Percentiles rank a stretch among this genome's conserved stretches.
Evolutionary conservation across 2,113 vertebrate genomes (phyloP).

Genomic region (Dryoscopus gambensis): DNA sequence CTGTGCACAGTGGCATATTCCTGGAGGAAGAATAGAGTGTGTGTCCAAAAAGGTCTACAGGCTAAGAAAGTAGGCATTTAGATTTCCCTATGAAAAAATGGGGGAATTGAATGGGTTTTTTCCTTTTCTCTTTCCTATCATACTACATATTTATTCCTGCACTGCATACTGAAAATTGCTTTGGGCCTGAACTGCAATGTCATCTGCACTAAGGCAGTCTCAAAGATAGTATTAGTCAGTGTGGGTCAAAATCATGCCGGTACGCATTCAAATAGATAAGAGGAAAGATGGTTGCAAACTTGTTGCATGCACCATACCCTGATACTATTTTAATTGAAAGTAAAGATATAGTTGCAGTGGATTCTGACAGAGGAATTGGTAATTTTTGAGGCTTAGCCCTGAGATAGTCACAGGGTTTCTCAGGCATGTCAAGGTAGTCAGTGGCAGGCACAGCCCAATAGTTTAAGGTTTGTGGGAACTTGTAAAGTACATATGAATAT

Average conservation of each 20-base stretch:
- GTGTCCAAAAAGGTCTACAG: background rate
- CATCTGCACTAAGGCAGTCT: background rate
- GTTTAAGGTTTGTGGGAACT: background rate
- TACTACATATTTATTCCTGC: background rate
- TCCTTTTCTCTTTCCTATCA: background rate
- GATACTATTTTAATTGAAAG: background rate
- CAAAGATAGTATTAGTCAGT: background rate
- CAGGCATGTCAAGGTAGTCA: background rate
- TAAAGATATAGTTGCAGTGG: background rate
- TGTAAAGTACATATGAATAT: background rate
- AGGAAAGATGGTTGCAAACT: background rate
- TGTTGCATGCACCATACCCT: background rate
- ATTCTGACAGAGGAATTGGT: background rate
- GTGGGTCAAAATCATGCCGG: background rate
- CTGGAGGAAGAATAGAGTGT: background rate
- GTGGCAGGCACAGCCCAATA: background rate
- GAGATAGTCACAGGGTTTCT: background rate
- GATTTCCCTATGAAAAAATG: background rate
- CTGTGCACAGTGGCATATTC: background rate
- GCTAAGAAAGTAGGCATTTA: background rate
- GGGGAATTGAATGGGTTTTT: rapidly evolving
- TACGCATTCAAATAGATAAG: background rate
- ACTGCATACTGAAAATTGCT: background rate
- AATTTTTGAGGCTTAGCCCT: background rate
- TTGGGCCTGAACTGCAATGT: background rate